Conservation (phyloP, 2,797 vertebrate species). For the Hipposideros larvatus region DNA sequence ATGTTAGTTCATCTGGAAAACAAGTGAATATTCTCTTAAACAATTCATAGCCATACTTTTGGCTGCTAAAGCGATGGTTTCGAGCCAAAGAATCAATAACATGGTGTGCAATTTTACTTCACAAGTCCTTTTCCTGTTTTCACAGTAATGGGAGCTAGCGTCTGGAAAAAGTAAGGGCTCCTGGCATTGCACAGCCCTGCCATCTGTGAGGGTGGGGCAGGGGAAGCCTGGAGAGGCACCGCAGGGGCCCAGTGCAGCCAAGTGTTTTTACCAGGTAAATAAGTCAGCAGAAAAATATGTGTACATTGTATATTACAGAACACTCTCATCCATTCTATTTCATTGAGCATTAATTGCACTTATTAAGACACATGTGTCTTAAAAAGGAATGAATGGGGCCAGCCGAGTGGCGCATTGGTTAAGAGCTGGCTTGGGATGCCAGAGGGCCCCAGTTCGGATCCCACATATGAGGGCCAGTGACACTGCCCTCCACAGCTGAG, state of each 20-base stretch:
- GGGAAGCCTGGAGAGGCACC: background rate
- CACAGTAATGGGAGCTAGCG: background rate
- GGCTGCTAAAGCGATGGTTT: background rate
- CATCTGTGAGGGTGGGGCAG: background rate
- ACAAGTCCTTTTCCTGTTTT: slow-evolving; percentile 44
- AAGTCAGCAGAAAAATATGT: slow-evolving; percentile 15
- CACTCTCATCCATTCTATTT: background rate
- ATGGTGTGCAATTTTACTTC: background rate
- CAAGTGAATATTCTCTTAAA: slow-evolving; percentile 18
- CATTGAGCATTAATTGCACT: background rate
- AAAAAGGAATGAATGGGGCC: background rate
- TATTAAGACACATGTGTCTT: background rate
- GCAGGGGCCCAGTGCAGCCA: background rate
- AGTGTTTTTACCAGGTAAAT: slow-evolving; percentile 7
- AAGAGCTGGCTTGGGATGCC: no score
- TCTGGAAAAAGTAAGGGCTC: background rate
- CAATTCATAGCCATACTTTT: background rate
- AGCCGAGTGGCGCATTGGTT: no score
- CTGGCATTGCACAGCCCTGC: background rate
- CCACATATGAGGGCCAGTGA: no score
- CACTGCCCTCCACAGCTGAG: no score
- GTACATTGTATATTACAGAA: background rate
- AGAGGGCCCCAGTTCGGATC: no score
- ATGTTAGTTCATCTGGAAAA: background rate
- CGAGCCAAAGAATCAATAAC: background rate